Evolutionary conservation across 23 tunicate genomes (phyloP).

Genomic region (Trididemnum miniatum): DNA sequence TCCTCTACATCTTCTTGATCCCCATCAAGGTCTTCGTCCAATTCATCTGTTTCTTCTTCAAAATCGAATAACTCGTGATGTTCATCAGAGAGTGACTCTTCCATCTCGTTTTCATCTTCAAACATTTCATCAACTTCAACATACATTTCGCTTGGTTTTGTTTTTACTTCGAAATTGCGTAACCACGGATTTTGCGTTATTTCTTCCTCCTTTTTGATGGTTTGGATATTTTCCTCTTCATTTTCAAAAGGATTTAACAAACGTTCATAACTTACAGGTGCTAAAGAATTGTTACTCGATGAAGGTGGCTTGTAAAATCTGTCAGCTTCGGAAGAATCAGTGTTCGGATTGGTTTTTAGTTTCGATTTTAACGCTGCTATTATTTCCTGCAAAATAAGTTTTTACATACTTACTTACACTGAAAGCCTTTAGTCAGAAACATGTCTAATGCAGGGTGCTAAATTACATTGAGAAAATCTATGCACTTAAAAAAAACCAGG

Average conservation of each 20-base stretch:
- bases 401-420: too few species aligned
- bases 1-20: conserved; percentile 31
- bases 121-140: conserved; percentile 28
- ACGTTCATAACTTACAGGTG: background rate
- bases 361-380: too few species aligned
- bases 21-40: conserved; percentile 24
- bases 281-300: too few species aligned
- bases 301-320: too few species aligned
- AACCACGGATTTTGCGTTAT: background rate
- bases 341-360: too few species aligned
- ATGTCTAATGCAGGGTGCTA: too few species aligned
- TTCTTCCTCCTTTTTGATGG: background rate
- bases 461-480: too few species aligned
- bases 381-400: too few species aligned
- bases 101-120: background rate
- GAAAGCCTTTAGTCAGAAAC: too few species aligned
- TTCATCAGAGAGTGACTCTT: conserved; percentile 20
- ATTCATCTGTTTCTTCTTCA: conserved; percentile 36
- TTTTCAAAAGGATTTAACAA: background rate
- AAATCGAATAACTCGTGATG: conserved; percentile 22
- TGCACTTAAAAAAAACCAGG: too few species aligned
- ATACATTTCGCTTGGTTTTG: conserved; percentile 17
- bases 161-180: background rate
- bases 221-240: background rate
- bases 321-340: too few species aligned